Base-by-base conservation (phyloP, 2,888 invertebrate genomes). In the Lochmaea crataegi region DNA sequence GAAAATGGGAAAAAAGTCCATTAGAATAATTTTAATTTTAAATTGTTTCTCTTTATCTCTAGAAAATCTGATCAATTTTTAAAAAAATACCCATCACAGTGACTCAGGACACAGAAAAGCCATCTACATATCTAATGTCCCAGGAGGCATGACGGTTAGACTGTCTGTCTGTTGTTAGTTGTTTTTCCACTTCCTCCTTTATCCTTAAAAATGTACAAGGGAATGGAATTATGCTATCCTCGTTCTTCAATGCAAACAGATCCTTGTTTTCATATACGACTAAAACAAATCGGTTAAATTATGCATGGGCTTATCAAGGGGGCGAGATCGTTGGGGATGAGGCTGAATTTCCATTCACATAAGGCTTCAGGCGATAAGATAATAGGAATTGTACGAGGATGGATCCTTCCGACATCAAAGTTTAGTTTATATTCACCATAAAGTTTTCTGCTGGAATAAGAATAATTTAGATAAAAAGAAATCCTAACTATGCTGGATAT, bases 81-180 rank as follows among this genome's bases (percentile, higher is more conserved):
- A 53, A 53, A 53, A 45, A 48, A 53, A 61, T 67, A 61, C 57
- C 68, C 42, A 68, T 68, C 56, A 67, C 73, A 73, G 65, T 77
- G 77, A 67, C 72, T 78, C 71, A 72, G 82, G 84, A 85, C 85
- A 84, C 82, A 78, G 83, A 85, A 85, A 84, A 81, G 82, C 85
- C 84, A 86, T 86, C 85, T 86, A 83, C 86, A 86, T 86, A 83
- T 84, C 81, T 86, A 81, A 86, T 86, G 81, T 85, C 86, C 83
- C 85, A 26, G 38, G 85, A 82, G 86, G 83, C 71, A 51, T 61
- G 53, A 64, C 38, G 60, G 69, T 63, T 75, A 65, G 70, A 53
- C 51, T 53, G 73, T 71, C 67, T 42, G 60, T 73, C 67, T 32
- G 60, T 67, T 60, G 42, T 32, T 68, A 58, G 58, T 68, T 69